Evolutionary conservation across 2,113 vertebrate genomes (phyloP).

Genomic region (Mellivora capensis): DNA sequence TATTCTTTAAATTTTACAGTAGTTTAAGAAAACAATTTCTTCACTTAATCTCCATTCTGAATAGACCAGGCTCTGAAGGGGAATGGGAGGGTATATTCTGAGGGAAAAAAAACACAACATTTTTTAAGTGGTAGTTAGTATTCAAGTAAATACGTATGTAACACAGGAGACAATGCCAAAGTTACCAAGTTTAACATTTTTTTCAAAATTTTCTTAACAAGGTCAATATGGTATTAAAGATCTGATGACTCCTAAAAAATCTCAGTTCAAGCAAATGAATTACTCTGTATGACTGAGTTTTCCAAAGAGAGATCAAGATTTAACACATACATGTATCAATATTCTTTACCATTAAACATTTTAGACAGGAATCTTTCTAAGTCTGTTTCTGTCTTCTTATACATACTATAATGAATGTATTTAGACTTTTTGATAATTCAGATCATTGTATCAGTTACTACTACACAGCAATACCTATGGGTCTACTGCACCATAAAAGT

Average conservation of each 20-base stretch:
- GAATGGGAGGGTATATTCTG: not conserved
- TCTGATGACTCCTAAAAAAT: conserved; percentile 39
- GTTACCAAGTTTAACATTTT: not conserved
- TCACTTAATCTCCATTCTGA: not conserved
- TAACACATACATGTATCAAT: not conserved
- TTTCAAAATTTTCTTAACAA: conserved; percentile 5
- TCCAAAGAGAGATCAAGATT: not conserved
- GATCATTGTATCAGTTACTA: not conserved
- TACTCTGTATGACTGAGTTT: not conserved
- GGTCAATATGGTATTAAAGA: not conserved
- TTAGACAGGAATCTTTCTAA: conserved; percentile 1
- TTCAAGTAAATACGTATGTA: not conserved
- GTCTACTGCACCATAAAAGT: not conserved
- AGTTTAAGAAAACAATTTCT: conserved; percentile 28
- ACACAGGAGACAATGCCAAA: not conserved
- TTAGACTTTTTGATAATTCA: conserved; percentile 9
- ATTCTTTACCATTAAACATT: conserved; percentile 29
- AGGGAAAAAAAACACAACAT: not conserved
- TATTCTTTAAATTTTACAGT: not conserved
- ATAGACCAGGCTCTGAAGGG: not conserved
- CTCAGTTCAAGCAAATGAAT: not conserved
- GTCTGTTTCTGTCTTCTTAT: conserved; percentile 18
- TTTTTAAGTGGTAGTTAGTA: not conserved
- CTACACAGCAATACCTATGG: not conserved
- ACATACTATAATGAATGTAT: not conserved